These are phyloP conservation scores for Acrocera orbiculus DNA, from an alignment of 2,888 invertebrate species.

Conservation along the genomic window DNA sequence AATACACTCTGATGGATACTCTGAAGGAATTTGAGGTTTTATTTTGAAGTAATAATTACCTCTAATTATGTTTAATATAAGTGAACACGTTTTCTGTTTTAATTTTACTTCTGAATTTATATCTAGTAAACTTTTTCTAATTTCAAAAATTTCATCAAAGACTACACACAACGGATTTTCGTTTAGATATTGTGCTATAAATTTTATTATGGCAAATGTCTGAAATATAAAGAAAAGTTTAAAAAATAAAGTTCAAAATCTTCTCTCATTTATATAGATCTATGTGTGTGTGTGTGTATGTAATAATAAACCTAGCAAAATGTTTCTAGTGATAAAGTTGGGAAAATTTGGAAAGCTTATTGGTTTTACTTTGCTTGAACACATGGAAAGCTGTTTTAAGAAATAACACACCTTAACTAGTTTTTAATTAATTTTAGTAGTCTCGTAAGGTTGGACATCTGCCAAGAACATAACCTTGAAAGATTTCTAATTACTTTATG, in stretches of 20 bases:
- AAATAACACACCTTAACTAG: too few relatives aligned
- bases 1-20: conserved; percentile 38
- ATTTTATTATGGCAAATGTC: conserved; percentile 39
- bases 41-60: conserved; percentile 42
- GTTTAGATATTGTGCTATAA: conserved; percentile 44
- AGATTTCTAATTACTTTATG: too few relatives aligned
- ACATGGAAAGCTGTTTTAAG: too few relatives aligned
- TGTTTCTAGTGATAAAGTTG: too few relatives aligned
- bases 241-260: not conserved
- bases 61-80: conserved; percentile 38
- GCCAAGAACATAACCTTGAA: too few relatives aligned
- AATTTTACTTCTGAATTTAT: conserved; percentile 41
- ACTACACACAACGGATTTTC: conserved; percentile 56
- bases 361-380: too few relatives aligned
- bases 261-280: not conserved
- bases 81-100: conserved; percentile 44
- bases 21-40: conserved; percentile 41
- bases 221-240: conserved; percentile 15
- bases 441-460: too few relatives aligned
- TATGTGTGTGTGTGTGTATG: not conserved
- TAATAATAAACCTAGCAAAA: too few relatives aligned
- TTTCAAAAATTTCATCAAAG: conserved; percentile 46
- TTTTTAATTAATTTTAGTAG: too few relatives aligned
- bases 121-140: conserved; percentile 36
- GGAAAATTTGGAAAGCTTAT: too few relatives aligned